Evolutionary conservation across 2,888 invertebrate species (phyloP).

Genomic region (Oligia fasciuncula): DNA sequence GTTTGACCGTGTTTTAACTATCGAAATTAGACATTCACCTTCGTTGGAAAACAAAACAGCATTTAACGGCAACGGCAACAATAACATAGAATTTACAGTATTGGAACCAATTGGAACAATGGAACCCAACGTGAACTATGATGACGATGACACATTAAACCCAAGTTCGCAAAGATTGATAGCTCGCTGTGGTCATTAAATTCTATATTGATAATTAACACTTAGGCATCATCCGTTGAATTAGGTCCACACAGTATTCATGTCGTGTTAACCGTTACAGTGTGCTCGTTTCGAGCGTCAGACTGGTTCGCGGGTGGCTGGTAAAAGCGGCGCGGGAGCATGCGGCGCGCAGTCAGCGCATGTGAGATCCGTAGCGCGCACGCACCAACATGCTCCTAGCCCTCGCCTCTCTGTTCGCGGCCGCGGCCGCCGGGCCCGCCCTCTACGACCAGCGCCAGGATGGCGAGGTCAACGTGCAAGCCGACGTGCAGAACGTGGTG

Average conservation of each 20-base stretch:
- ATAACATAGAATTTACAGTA: neutral
- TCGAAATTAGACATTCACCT: slow-evolving; percentile 40
- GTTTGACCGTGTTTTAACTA: slow-evolving; percentile 37
- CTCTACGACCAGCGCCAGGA: slow-evolving; percentile 93
- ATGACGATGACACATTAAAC: slow-evolving; percentile 24
- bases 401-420: slow-evolving; percentile 74
- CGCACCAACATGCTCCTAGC: slow-evolving; percentile 81
- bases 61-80: neutral
- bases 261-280: slow-evolving; percentile 87
- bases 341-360: slow-evolving; percentile 79
- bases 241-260: slow-evolving; percentile 72
- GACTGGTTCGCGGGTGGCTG: slow-evolving; percentile 84
- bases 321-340: slow-evolving; percentile 86
- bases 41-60: slow-evolving; percentile 35
- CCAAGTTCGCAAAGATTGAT: slow-evolving; percentile 28
- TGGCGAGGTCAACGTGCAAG: slow-evolving; percentile 93
- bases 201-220: slow-evolving; percentile 53
- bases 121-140: slow-evolving; percentile 13
- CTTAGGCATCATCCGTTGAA: slow-evolving; percentile 63
- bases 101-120: slow-evolving; percentile 15
- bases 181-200: slow-evolving; percentile 35
- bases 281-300: slow-evolving; percentile 85
- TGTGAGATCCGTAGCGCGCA: slow-evolving; percentile 76
- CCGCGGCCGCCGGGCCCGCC: slow-evolving; percentile 71
- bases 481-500: slow-evolving; percentile 93